These are phyloP conservation scores for Neofelis nebulosa DNA, from an alignment of 2,113 vertebrate genomes.

Conservation along the genomic window DNA sequence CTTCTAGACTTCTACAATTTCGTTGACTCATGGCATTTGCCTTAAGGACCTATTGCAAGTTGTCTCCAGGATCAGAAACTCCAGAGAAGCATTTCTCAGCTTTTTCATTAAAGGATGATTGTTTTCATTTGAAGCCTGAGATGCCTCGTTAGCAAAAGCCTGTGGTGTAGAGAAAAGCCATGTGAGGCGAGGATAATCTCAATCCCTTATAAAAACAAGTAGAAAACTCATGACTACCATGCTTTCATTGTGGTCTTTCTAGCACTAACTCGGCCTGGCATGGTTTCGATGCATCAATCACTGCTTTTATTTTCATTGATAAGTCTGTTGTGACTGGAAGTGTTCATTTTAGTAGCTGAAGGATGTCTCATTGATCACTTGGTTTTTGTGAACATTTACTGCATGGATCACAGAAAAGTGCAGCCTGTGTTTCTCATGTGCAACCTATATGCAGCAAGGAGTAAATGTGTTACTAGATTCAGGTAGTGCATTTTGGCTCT, in stretches of 20 bases:
- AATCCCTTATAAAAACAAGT: not conserved
- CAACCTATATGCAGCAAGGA: constrained; percentile 52
- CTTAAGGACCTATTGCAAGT: constrained; percentile 65
- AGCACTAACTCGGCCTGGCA: not conserved
- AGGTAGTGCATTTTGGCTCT: constrained; percentile 21
- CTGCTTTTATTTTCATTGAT: constrained; percentile 36
- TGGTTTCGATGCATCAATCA: not conserved
- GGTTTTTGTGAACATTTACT: constrained; percentile 18
- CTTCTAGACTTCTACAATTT: constrained; percentile 18
- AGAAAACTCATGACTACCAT: not conserved
- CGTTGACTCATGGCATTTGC: constrained; percentile 66
- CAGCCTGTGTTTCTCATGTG: constrained; percentile 31
- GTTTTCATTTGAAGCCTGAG: constrained; percentile 65
- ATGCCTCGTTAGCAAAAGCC: constrained; percentile 56
- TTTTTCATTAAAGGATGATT: constrained; percentile 61
- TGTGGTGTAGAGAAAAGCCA: not conserved
- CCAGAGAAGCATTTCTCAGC: constrained; percentile 43
- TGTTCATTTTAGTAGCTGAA: constrained; percentile 50
- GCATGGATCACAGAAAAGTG: constrained; percentile 48
- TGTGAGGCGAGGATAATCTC: constrained; percentile 27
- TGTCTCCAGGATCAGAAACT: constrained; percentile 55
- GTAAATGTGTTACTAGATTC: not conserved
- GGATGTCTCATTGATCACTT: constrained; percentile 33
- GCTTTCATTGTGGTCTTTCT: not conserved
- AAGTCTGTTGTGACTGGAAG: constrained; percentile 45